Evolutionary conservation across 2,888 invertebrate genomes (phyloP).

Genomic region (Yponomeuta malinellus): DNA sequence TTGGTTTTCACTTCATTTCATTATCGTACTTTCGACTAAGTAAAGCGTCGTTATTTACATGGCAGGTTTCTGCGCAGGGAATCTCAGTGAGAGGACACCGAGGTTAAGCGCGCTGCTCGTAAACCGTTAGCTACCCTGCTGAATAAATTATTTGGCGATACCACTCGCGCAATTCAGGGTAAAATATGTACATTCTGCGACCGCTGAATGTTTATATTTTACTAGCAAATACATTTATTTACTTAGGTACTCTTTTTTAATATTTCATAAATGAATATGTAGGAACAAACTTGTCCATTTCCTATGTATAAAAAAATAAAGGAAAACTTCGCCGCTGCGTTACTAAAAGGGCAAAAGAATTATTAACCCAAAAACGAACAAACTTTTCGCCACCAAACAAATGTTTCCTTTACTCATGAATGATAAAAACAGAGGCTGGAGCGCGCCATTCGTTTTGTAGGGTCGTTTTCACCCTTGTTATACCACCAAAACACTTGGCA

Average conservation of each 20-base stretch:
- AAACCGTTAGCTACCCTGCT: conserved; percentile 17
- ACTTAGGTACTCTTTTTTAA: too few species aligned
- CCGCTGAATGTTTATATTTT: background rate
- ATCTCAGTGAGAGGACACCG: conserved; percentile 19
- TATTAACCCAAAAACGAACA: background rate
- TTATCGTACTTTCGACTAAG: conserved; percentile 37
- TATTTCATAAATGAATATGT: too few species aligned
- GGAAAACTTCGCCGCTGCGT: background rate
- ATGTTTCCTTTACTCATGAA: conserved; percentile 45
- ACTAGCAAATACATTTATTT: too few species aligned
- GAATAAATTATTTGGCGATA: conserved; percentile 21
- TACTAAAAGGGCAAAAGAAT: background rate
- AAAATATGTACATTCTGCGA: background rate
- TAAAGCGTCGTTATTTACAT: conserved; percentile 20
- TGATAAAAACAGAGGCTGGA: conserved; percentile 52
- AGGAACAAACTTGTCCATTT: too few species aligned
- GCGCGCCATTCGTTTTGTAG: conserved; percentile 65
- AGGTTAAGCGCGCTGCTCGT: conserved; percentile 19
- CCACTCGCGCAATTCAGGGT: conserved; percentile 17
- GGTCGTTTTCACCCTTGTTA: conserved; percentile 74
- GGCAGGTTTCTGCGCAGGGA: conserved; percentile 16
- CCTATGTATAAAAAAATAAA: too few species aligned
- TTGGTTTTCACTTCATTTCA: conserved; percentile 48
- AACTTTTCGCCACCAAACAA: conserved; percentile 17
- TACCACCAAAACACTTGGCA: conserved; percentile 73